These are phyloP conservation scores for Pocillopora grandis DNA, from an alignment of 92 coral and sea anemone species.

Conservation along the genomic window DNA sequence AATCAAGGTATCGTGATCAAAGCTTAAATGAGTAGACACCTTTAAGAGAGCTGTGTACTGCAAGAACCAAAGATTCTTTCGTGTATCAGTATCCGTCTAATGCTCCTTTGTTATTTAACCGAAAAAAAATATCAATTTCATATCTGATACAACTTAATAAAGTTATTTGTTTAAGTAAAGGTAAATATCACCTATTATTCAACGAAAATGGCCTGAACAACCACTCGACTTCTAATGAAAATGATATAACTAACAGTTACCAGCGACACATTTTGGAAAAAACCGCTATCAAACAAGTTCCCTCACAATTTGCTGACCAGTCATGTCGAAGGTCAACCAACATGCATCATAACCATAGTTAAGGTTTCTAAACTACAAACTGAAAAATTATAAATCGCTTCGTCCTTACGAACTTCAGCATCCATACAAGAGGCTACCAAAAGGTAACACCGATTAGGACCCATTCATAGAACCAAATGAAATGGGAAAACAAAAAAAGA, in stretches of 20 bases:
- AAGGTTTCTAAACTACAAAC: no score
- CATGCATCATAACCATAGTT: no score
- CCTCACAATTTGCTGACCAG: no score
- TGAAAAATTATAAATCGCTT: no score
- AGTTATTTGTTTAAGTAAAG: background rate
- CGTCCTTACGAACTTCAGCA: no score
- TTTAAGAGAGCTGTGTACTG: background rate
- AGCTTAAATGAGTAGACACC: background rate
- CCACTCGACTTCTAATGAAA: background rate
- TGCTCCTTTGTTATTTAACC: background rate
- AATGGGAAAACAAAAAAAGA: no score
- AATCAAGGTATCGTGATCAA: no score
- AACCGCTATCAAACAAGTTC: background rate
- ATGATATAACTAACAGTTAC: background rate
- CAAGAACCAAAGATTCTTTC: background rate
- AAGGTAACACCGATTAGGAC: no score
- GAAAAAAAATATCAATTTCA: constrained; percentile 24
- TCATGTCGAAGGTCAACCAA: no score
- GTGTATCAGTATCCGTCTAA: background rate
- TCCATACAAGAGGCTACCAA: no score
- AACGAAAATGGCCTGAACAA: background rate
- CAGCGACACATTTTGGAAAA: background rate
- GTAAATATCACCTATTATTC: background rate
- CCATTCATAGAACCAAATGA: no score
- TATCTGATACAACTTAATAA: background rate